phyloP scores from a whole-genome alignment of 2,113 vertebrate genomes.

The Gadus macrocephalus region DNA sequence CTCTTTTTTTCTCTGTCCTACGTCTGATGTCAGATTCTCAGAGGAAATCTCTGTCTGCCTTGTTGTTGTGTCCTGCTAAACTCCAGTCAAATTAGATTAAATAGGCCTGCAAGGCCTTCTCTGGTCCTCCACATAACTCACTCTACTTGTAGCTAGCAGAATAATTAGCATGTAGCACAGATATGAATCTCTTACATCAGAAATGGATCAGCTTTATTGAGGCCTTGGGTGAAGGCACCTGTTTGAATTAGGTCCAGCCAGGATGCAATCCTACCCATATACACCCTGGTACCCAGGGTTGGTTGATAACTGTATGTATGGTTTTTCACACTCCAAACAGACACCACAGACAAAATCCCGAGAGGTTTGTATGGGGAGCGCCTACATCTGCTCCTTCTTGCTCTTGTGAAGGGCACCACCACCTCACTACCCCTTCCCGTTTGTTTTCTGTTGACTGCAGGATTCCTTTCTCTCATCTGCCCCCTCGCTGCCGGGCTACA shows the following conservation, averaged over 20 bases:
- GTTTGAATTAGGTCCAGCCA: constrained; percentile 3
- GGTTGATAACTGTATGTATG: constrained; percentile 42
- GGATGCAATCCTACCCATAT: constrained; percentile 9
- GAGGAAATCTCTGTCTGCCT: constrained; percentile 27
- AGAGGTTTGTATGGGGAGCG: constrained; percentile 65
- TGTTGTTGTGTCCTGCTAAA: constrained; percentile 25
- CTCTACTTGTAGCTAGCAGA: constrained; percentile 16
- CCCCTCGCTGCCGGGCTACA: too few species aligned
- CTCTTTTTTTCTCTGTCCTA: background rate
- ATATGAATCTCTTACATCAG: constrained; percentile 18
- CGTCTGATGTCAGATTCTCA: constrained; percentile 36
- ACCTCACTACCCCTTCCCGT: constrained; percentile 15
- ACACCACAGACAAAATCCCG: constrained; percentile 34
- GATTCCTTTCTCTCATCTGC: too few species aligned
- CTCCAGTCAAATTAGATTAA: constrained; percentile 34
- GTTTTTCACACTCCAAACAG: constrained; percentile 48
- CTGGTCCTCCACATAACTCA: constrained; percentile 19
- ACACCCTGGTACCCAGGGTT: background rate
- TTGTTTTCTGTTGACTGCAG: background rate
- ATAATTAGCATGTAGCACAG: background rate
- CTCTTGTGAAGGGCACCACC: background rate
- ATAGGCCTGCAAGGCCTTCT: constrained; percentile 10
- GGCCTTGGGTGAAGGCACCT: constrained; percentile 6
- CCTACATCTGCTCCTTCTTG: constrained; percentile 16
- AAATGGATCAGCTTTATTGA: constrained; percentile 6